Evolutionary conservation across 2,113 vertebrate genomes (phyloP).

Genomic region (Alaudala cheleensis): DNA sequence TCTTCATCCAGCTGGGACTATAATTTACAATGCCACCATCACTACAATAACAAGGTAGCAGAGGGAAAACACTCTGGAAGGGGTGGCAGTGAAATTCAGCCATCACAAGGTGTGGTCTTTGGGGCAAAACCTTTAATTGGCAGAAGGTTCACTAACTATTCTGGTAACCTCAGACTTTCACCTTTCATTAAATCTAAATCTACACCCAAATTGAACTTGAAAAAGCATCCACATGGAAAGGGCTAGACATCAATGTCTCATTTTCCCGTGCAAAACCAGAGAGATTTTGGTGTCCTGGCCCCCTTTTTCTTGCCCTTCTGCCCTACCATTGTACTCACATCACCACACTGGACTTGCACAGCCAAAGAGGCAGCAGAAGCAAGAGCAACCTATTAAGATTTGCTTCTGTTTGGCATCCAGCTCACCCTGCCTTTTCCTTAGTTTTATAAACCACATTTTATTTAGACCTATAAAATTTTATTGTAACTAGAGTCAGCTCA

Average conservation of each 20-base stretch:
- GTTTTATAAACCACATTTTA: not conserved
- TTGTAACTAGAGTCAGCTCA: not conserved
- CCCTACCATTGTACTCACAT: not conserved
- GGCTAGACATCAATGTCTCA: not conserved
- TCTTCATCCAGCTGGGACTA: conserved; percentile 64
- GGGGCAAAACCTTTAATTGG: conserved; percentile 4
- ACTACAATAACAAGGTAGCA: conserved; percentile 63
- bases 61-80: conserved; percentile 52
- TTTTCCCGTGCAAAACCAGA: not conserved
- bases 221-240: not conserved
- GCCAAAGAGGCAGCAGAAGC: not conserved
- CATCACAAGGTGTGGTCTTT: conserved; percentile 48
- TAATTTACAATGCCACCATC: conserved; percentile 69
- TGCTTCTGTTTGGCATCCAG: not conserved
- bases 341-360: not conserved
- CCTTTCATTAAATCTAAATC: conserved; percentile 24
- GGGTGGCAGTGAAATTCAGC: conserved; percentile 60
- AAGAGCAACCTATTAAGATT: not conserved
- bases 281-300: not conserved
- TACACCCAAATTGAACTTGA: not conserved
- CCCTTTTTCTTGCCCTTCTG: not conserved
- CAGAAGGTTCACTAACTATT: conserved; percentile 20
- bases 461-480: not conserved
- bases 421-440: not conserved
- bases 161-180: conserved; percentile 43